Conservation (phyloP, 2,113 vertebrate species). For the Asarcornis scutulata region DNA sequence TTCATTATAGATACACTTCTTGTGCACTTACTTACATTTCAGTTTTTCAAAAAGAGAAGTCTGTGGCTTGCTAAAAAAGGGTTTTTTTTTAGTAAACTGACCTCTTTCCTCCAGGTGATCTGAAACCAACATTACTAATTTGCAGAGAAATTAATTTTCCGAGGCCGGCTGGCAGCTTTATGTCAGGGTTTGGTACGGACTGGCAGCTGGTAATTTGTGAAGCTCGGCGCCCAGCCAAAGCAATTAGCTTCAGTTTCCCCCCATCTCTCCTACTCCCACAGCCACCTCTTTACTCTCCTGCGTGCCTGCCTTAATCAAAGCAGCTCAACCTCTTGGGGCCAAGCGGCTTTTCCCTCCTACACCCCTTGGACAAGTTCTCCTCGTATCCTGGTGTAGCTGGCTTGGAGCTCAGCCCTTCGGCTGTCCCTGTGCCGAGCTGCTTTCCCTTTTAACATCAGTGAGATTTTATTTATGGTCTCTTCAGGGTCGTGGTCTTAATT, state of each 20-base stretch:
- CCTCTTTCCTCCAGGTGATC: neutral
- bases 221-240: neutral
- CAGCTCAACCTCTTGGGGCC: neutral
- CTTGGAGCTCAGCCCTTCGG: neutral
- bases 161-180: neutral
- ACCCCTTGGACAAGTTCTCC: neutral
- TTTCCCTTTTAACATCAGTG: neutral
- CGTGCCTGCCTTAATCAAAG: neutral
- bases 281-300: neutral
- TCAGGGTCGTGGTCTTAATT: neutral
- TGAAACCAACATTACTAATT: neutral
- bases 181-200: neutral
- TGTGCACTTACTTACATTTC: neutral
- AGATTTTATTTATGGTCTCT: neutral
- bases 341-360: neutral
- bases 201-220: conserved; percentile 35
- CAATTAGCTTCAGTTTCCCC: neutral
- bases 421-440: neutral
- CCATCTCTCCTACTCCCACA: neutral
- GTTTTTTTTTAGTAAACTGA: neutral
- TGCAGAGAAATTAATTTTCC: neutral
- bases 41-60: neutral
- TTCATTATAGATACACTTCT: neutral
- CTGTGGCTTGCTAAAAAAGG: neutral
- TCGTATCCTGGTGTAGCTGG: neutral